phyloP scores from a whole-genome alignment of 2,113 vertebrate genomes.

The Agapornis roseicollis region DNA sequence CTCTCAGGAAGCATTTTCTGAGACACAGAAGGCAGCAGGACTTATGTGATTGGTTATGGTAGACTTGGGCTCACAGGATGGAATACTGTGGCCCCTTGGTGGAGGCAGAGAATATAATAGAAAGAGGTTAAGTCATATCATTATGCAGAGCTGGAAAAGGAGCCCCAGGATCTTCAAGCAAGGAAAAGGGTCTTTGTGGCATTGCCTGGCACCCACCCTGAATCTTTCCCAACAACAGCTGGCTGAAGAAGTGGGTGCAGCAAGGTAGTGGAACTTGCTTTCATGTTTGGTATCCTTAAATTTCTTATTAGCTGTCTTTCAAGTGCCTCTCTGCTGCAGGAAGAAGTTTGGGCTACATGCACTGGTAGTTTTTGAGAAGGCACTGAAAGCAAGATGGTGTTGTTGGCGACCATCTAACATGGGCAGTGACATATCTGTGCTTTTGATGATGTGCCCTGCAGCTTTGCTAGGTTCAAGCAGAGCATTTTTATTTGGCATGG shows the following conservation, averaged over 20 bases:
- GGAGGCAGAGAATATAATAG: not conserved
- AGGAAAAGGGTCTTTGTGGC: not conserved
- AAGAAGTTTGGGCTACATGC: not conserved
- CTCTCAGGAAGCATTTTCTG: not conserved
- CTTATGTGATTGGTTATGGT: not conserved
- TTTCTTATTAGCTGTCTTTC: not conserved
- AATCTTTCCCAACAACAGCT: not conserved
- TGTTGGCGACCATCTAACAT: not conserved
- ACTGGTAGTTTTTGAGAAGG: not conserved
- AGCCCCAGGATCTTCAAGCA: accelerated
- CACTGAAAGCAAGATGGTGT: not conserved
- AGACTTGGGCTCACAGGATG: not conserved
- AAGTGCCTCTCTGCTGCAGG: not conserved
- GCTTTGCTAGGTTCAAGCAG: not conserved
- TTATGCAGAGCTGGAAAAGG: not conserved
- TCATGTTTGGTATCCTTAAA: not conserved
- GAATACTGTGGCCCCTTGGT: not conserved
- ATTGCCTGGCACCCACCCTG: not conserved
- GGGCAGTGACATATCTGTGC: not conserved
- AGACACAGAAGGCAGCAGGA: not conserved
- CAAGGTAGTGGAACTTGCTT: not conserved
- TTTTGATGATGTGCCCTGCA: not conserved
- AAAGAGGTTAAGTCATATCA: not conserved
- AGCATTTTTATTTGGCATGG: not conserved
- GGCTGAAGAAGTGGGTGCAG: not conserved